These are phyloP conservation scores for Galaxias olidus DNA, from an alignment of 2,797 vertebrate genomes.

Conservation along the genomic window DNA sequence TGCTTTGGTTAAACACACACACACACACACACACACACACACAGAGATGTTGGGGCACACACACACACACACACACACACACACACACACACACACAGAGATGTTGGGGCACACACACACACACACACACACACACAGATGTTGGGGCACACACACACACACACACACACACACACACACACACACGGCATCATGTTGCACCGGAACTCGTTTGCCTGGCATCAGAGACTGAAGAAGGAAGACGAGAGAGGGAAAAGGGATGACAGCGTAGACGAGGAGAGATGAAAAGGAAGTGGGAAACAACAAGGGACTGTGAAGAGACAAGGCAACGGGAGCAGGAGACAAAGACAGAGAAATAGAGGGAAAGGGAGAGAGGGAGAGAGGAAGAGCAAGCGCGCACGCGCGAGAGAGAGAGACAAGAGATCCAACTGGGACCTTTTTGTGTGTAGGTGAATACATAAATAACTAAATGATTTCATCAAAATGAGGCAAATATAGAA, in stretches of 20 bases:
- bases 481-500: constrained; percentile 66
- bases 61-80: constrained; percentile 3
- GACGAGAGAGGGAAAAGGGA: constrained; percentile 7
- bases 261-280: constrained; percentile 1
- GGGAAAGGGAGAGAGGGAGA: constrained; percentile 15
- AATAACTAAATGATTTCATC: constrained; percentile 70
- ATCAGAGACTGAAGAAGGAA: not conserved
- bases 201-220: not conserved
- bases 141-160: not conserved
- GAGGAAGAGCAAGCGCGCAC: constrained; percentile 26
- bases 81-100: not conserved
- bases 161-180: not conserved
- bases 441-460: constrained; percentile 72
- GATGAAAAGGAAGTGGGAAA: not conserved
- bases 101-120: not conserved
- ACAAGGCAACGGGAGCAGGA: constrained; percentile 9
- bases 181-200: not conserved
- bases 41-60: not conserved
- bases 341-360: not conserved
- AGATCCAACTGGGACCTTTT: constrained; percentile 65
- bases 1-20: constrained; percentile 3
- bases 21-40: not conserved
- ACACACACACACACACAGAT: not conserved
- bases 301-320: not conserved
- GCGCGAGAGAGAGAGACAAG: constrained; percentile 32